These are phyloP conservation scores for Varecia variegata DNA, from an alignment of 2,797 vertebrate genomes.

Conservation along the genomic window DNA sequence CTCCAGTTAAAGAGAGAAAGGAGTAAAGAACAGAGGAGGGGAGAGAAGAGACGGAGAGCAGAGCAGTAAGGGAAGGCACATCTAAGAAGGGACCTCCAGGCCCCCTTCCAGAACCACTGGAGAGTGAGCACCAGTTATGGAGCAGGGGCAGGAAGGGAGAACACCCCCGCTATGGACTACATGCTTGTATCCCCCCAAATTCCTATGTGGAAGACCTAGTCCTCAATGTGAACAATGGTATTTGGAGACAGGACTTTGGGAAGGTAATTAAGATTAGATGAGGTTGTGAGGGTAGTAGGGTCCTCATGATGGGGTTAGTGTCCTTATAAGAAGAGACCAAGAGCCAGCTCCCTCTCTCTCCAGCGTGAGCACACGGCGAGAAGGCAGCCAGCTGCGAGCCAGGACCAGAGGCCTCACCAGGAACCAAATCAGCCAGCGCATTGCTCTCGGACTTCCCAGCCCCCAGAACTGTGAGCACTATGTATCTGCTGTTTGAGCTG, in stretches of 20 bases:
- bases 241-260: background rate
- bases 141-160: background rate
- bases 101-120: background rate
- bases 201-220: background rate
- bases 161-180: rapidly evolving
- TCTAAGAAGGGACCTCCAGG: background rate
- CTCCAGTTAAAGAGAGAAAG: background rate
- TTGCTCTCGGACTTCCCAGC: background rate
- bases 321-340: background rate
- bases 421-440: rapidly evolving
- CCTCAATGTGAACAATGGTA: rapidly evolving
- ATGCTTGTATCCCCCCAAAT: background rate
- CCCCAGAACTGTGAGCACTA: background rate
- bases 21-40: background rate
- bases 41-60: background rate
- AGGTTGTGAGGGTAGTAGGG: background rate
- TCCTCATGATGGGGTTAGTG: background rate
- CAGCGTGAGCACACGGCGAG: rapidly evolving
- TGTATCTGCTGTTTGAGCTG: background rate
- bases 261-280: background rate
- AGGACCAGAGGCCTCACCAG: background rate
- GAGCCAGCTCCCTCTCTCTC: background rate
- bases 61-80: background rate
- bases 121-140: background rate
- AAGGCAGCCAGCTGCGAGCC: background rate